Conservation (phyloP, 2,888 invertebrate genomes). For the Limulus polyphemus region DNA sequence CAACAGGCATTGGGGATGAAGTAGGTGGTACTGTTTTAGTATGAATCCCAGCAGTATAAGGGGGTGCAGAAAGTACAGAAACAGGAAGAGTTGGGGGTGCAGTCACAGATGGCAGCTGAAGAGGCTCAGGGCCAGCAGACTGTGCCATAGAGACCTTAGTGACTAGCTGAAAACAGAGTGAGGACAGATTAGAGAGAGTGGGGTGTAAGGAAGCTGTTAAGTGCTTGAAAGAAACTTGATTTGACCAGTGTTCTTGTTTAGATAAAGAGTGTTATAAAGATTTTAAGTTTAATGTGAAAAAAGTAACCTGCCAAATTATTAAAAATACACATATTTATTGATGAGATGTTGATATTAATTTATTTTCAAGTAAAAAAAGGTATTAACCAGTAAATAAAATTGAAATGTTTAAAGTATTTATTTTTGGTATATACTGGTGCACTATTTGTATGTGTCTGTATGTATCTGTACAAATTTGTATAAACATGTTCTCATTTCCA, state of each 20-base stretch:
- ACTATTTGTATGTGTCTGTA: too few species aligned
- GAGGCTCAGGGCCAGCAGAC: conserved; percentile 6
- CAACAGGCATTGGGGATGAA: background rate
- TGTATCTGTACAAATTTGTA: too few species aligned
- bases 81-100: conserved; percentile 1
- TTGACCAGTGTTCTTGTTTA: too few species aligned
- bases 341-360: too few species aligned
- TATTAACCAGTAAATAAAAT: background rate
- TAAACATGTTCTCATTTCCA: too few species aligned
- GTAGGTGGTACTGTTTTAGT: background rate
- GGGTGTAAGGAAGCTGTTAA: background rate
- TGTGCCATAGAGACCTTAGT: conserved; percentile 12
- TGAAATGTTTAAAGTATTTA: background rate
- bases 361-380: too few species aligned
- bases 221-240: background rate
- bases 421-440: background rate
- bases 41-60: too few species aligned
- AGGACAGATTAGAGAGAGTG: background rate
- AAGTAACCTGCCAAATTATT: too few species aligned
- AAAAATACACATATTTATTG: too few species aligned
- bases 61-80: background rate
- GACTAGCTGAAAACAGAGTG: conserved; percentile 12
- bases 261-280: too few species aligned
- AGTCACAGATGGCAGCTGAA: background rate
- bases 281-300: too few species aligned